phyloP scores from a whole-genome alignment of 2,797 vertebrate genomes.

The Siniperca obscura region DNA sequence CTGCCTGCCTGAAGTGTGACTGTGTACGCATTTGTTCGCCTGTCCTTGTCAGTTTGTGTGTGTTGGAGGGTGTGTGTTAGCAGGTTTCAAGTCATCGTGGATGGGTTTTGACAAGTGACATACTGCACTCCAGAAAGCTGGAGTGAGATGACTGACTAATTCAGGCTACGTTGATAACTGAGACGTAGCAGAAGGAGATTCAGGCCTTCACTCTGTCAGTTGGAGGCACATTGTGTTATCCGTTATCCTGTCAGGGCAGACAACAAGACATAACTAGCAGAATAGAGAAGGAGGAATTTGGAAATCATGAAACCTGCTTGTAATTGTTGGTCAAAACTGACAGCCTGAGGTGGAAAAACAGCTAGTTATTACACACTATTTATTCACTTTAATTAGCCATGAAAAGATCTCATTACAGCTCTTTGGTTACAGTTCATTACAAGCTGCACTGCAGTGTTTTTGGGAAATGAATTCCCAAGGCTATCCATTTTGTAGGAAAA shows the following conservation, averaged over 20 bases:
- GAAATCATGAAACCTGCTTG: slow-evolving; percentile 65
- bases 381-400: slow-evolving; percentile 67
- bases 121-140: slow-evolving; percentile 63
- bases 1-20: slow-evolving; percentile 70
- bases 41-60: slow-evolving; percentile 48
- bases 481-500: slow-evolving; percentile 20
- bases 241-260: slow-evolving; percentile 66
- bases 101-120: slow-evolving; percentile 80
- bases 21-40: slow-evolving; percentile 55
- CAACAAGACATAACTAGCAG: slow-evolving; percentile 68
- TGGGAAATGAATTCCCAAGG: slow-evolving; percentile 37
- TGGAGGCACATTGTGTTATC: slow-evolving; percentile 56
- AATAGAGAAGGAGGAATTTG: slow-evolving; percentile 53
- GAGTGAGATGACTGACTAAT: slow-evolving; percentile 74
- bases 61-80: slow-evolving; percentile 23
- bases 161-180: slow-evolving; percentile 70
- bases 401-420: slow-evolving; percentile 61
- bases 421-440: slow-evolving; percentile 57
- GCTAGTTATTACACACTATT: slow-evolving; percentile 53
- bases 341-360: slow-evolving; percentile 59
- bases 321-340: slow-evolving; percentile 64
- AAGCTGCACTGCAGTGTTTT: slow-evolving; percentile 28
- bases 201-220: slow-evolving; percentile 72
- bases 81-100: slow-evolving; percentile 63
- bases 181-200: slow-evolving; percentile 67